A percentile compares a stretch with the other conserved stretches of the same genome.
These are phyloP conservation scores for Drosophila seguyi DNA, from an alignment of 1,140 invertebrate species.

Conservation along the genomic window DNA sequence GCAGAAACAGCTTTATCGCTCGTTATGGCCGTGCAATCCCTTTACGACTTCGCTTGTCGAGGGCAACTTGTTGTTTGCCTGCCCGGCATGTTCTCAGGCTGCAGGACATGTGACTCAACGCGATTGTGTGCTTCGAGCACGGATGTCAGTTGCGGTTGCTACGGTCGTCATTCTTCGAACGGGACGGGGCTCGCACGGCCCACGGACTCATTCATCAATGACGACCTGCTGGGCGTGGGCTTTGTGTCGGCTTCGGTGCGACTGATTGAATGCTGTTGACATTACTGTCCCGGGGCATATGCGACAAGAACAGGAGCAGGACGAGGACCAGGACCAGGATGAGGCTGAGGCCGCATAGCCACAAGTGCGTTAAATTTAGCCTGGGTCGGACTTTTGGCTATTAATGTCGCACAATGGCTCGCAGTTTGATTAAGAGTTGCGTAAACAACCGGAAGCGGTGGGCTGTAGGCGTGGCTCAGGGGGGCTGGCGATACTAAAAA, in stretches of 20 bases:
- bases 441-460: conserved; percentile 58
- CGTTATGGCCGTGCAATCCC: conserved; percentile 17
- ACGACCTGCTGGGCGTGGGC: conserved; percentile 44
- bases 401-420: conserved; percentile 65
- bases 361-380: conserved; percentile 66
- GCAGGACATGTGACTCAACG: conserved; percentile 57
- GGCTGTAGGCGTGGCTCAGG: background rate
- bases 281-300: conserved; percentile 35
- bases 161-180: conserved; percentile 17
- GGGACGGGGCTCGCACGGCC: conserved; percentile 13
- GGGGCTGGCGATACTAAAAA: conserved; percentile 52
- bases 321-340: background rate
- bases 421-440: conserved; percentile 72
- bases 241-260: conserved; percentile 40
- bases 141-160: conserved; percentile 23
- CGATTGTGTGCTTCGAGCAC: conserved; percentile 39
- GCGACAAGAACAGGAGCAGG: background rate
- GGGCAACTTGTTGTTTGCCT: conserved; percentile 36
- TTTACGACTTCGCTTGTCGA: conserved; percentile 18
- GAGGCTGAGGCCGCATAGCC: conserved; percentile 15
- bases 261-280: conserved; percentile 78
- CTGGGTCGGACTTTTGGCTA: conserved; percentile 31
- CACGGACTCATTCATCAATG: conserved; percentile 52
- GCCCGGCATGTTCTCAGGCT: conserved; percentile 43
- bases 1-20: background rate